Evolutionary conservation across 2,113 vertebrate species (phyloP).

Genomic region (Fulmarus glacialis): DNA sequence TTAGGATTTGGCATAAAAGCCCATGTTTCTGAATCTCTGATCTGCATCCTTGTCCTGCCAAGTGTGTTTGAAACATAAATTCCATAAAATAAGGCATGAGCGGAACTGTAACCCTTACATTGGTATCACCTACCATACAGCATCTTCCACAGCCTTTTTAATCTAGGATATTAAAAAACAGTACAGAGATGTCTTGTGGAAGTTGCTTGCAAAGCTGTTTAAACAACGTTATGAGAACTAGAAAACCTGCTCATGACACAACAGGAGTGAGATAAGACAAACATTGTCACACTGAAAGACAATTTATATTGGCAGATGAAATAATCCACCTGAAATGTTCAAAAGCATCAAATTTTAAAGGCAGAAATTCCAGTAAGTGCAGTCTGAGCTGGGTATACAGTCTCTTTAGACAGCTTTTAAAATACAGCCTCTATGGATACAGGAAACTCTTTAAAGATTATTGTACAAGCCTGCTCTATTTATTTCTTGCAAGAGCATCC

Average conservation of each 20-base stretch:
- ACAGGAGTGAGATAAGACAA: not conserved
- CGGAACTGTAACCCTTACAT: not conserved
- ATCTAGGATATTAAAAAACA: not conserved
- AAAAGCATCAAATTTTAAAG: not conserved
- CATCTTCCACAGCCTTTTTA: not conserved
- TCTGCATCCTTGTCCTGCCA: not conserved
- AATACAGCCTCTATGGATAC: not conserved
- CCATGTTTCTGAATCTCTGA: not conserved
- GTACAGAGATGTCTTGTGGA: not conserved
- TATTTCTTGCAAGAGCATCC: not conserved
- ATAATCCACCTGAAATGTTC: not conserved
- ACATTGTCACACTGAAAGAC: not conserved
- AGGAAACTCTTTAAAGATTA: not conserved
- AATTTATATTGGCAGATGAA: not conserved
- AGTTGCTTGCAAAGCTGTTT: not conserved
- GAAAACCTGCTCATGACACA: not conserved
- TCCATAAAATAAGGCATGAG: not conserved
- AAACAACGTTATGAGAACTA: not conserved
- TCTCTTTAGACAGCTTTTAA: not conserved
- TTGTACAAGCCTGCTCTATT: not conserved
- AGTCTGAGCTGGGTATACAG: not conserved
- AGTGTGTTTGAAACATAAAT: not conserved
- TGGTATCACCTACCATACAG: not conserved
- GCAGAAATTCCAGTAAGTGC: not conserved
- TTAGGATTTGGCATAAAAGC: not conserved